Evolutionary conservation across 2,797 vertebrate species (phyloP).

Genomic region (Betta splendens): DNA sequence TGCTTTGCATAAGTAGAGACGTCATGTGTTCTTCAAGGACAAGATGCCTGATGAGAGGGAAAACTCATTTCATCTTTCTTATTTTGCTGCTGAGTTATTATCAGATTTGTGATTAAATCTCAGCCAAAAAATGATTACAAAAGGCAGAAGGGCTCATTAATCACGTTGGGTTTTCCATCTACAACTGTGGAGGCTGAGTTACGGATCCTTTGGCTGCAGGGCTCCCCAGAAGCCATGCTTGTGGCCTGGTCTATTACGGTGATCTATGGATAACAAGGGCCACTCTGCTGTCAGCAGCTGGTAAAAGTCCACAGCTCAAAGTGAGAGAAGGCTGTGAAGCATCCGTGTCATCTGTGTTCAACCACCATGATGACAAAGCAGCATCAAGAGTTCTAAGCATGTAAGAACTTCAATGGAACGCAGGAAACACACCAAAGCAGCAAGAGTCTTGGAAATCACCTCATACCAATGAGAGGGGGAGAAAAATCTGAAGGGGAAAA

Average conservation of each 20-base stretch:
- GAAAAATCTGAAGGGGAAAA: slow-evolving; percentile 11
- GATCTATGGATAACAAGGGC: slow-evolving; percentile 68
- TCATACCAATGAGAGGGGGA: slow-evolving; percentile 39
- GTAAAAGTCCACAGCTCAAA: slow-evolving; percentile 58
- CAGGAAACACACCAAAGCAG: slow-evolving; percentile 48
- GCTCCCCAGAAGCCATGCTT: slow-evolving; percentile 54
- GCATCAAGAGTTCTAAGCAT: slow-evolving; percentile 45
- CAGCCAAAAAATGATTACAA: slow-evolving; percentile 75
- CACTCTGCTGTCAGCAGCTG: slow-evolving; percentile 49
- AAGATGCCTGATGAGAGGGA: slow-evolving; percentile 63
- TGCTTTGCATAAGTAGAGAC: slow-evolving; percentile 67
- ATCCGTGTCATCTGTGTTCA: slow-evolving; percentile 67
- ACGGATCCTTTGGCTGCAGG: slow-evolving; percentile 52
- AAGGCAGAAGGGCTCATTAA: slow-evolving; percentile 75
- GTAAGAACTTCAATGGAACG: slow-evolving; percentile 67
- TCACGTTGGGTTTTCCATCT: slow-evolving; percentile 64
- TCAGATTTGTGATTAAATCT: slow-evolving; percentile 80
- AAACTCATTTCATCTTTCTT: slow-evolving; percentile 75
- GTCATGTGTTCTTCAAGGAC: slow-evolving; percentile 74
- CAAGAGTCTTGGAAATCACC: slow-evolving; percentile 72
- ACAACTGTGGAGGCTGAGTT: slow-evolving; percentile 46
- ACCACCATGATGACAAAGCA: slow-evolving; percentile 62
- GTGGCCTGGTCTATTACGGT: slow-evolving; percentile 63
- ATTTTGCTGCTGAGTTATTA: slow-evolving; percentile 75
- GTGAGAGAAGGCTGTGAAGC: slow-evolving; percentile 42